Percentiles rank a stretch among this genome's conserved stretches.
These are phyloP conservation scores for Genyomyrus donnyi DNA, from an alignment of 2,113 vertebrate genomes.

Conservation along the genomic window DNA sequence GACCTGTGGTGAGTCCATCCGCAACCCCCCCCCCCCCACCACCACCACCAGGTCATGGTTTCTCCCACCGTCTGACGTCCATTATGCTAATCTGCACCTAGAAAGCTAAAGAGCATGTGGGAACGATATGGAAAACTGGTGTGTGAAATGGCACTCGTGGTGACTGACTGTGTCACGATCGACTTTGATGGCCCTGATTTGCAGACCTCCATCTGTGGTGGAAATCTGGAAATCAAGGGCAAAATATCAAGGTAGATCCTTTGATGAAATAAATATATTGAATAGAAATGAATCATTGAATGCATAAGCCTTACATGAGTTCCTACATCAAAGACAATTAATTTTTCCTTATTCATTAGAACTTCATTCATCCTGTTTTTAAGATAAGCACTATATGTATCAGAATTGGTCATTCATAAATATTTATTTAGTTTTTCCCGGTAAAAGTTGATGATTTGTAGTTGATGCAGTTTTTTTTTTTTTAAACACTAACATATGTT, in stretches of 20 bases:
- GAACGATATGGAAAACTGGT: too few relatives aligned
- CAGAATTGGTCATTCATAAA: background rate
- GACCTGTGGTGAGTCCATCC: conserved; percentile 78
- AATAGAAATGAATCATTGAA: background rate
- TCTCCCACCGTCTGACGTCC: too few relatives aligned
- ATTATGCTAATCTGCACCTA: too few relatives aligned
- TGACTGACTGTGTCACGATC: too few relatives aligned
- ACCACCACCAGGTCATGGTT: too few relatives aligned
- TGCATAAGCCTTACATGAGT: background rate
- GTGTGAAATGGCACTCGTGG: too few relatives aligned
- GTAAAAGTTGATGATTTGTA: background rate
- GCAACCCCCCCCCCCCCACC: background rate
- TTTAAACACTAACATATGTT: background rate
- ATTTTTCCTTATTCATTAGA: background rate
- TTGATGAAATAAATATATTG: background rate
- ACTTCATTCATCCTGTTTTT: background rate
- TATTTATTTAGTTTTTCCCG: background rate
- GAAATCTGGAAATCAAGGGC: too few relatives aligned
- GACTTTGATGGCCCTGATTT: too few relatives aligned
- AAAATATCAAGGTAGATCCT: background rate
- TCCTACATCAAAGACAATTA: background rate
- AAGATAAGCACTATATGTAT: background rate
- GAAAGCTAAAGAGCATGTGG: too few relatives aligned
- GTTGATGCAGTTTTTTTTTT: background rate
- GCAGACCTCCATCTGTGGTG: too few relatives aligned